These are phyloP conservation scores for Agonopterix alstromeriana DNA, from an alignment of 2,888 invertebrate genomes.

Conservation along the genomic window DNA sequence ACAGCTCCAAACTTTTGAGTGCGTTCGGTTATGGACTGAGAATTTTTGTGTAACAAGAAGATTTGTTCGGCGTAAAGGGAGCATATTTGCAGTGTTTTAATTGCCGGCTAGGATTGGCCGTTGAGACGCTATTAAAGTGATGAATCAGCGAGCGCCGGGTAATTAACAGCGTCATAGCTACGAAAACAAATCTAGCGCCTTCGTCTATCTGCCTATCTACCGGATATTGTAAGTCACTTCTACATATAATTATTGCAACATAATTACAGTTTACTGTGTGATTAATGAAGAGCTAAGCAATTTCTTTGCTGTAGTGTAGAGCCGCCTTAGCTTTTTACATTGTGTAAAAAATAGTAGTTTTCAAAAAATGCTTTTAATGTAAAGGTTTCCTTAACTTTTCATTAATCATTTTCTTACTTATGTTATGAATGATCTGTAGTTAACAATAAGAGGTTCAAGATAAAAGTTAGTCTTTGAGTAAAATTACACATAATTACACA, in stretches of 20 bases:
- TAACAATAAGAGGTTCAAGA: no score
- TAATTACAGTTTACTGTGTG: not conserved
- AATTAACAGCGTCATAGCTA: constrained; percentile 66
- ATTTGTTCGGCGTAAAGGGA: constrained; percentile 31
- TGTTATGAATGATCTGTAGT: no score
- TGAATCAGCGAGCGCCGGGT: constrained; percentile 73
- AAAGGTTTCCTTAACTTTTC: no score
- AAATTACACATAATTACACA: no score
- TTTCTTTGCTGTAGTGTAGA: no score
- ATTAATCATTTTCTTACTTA: no score
- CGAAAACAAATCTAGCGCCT: constrained; percentile 65
- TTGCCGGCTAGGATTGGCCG: constrained; percentile 57
- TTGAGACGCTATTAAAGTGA: constrained; percentile 70
- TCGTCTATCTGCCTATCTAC: constrained; percentile 31
- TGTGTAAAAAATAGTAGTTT: no score
- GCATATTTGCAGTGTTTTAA: constrained; percentile 53
- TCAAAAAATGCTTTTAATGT: no score
- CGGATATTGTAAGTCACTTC: constrained; percentile 57
- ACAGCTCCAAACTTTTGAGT: constrained; percentile 56
- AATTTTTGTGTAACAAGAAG: constrained; percentile 11
- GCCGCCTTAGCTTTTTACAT: no score
- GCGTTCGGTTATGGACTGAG: constrained; percentile 45
- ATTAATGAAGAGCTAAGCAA: no score
- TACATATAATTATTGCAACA: not conserved
- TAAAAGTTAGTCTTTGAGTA: no score